Evolutionary conservation across 2,797 vertebrate species (phyloP).

Genomic region (Sebastes alutus): DNA sequence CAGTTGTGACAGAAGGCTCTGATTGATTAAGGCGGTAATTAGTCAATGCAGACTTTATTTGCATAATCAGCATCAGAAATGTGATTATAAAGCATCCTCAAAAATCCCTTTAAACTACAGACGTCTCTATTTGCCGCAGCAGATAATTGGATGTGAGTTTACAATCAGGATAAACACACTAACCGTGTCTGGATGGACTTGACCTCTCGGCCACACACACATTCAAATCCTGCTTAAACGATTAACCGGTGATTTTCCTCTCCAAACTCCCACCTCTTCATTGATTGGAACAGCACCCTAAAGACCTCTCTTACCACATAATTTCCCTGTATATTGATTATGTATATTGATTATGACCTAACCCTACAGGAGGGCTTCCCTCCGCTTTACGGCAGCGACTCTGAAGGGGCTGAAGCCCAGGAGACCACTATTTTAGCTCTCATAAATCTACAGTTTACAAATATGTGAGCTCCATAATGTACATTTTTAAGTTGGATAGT

Average conservation of each 20-base stretch:
- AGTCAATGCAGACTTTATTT: conserved; percentile 40
- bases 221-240: conserved; percentile 70
- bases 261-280: conserved; percentile 74
- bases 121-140: neutral
- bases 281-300: conserved; percentile 76
- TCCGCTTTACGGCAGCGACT: conserved; percentile 46
- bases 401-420: conserved; percentile 47
- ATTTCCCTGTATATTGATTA: conserved; percentile 85
- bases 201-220: conserved; percentile 71
- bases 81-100: neutral
- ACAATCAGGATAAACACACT: conserved; percentile 31
- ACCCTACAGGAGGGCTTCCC: conserved; percentile 67
- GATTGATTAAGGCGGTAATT: conserved; percentile 63
- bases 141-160: neutral
- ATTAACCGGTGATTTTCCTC: conserved; percentile 74
- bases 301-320: conserved; percentile 78
- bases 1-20: conserved; percentile 53
- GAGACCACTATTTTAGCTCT: conserved; percentile 38
- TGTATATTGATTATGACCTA: conserved; percentile 82
- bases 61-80: conserved; percentile 13
- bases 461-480: conserved; percentile 15
- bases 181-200: conserved; percentile 41
- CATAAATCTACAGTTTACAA: conserved; percentile 44
- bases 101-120: neutral
- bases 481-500: neutral